Conservation (phyloP, 2,113 vertebrate species). For the Eptesicus fuscus region DNA sequence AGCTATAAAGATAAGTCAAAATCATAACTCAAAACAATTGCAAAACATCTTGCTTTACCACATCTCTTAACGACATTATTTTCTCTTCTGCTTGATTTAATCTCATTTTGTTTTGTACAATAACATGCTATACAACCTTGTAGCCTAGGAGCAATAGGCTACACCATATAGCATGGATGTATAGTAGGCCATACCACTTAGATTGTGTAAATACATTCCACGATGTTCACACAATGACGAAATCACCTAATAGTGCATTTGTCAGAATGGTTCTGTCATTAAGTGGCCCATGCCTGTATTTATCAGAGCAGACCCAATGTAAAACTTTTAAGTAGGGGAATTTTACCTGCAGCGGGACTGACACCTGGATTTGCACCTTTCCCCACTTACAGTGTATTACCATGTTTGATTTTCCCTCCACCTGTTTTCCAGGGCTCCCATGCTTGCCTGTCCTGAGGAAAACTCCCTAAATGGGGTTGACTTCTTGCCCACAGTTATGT, state of each 20-base stretch:
- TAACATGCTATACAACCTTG: background rate
- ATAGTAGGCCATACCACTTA: background rate
- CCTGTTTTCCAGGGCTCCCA: background rate
- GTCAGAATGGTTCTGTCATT: background rate
- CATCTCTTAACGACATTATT: background rate
- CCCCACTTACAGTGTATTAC: background rate
- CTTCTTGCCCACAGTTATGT: background rate
- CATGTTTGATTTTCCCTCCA: background rate
- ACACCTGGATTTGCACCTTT: background rate
- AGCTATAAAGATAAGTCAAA: background rate
- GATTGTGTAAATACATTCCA: background rate
- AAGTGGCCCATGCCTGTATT: background rate
- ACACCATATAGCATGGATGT: background rate
- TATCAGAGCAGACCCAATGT: background rate
- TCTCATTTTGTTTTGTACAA: background rate
- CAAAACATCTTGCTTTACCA: background rate
- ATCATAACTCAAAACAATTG: background rate
- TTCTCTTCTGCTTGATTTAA: background rate
- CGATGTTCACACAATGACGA: background rate
- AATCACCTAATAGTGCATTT: background rate
- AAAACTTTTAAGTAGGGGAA: background rate
- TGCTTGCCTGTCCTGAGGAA: background rate
- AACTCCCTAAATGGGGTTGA: background rate
- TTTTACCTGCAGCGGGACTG: background rate
- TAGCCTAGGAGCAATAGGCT: background rate